Percentiles rank a stretch among this genome's conserved stretches.
Evolutionary conservation across 2,113 vertebrate species (phyloP).

Genomic region (Chauna torquata): DNA sequence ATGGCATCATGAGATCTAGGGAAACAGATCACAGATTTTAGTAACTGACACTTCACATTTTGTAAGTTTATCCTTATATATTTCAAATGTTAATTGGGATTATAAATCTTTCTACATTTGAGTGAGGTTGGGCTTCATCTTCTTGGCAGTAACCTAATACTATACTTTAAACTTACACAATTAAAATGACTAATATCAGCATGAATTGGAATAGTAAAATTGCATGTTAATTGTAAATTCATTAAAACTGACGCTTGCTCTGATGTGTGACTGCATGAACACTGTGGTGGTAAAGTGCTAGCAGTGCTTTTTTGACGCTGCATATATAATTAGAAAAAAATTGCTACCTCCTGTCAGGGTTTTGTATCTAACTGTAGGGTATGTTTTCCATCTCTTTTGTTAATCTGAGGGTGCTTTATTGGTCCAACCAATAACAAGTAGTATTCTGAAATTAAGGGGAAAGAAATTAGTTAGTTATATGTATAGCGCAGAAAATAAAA

Average conservation of each 20-base stretch:
- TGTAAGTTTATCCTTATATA: conserved; percentile 49
- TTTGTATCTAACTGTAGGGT: conserved; percentile 49
- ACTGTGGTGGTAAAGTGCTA: conserved; percentile 59
- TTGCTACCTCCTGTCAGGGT: conserved; percentile 53
- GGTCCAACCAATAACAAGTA: not conserved
- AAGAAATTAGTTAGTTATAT: not conserved
- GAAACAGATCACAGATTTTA: conserved; percentile 62
- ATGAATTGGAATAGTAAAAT: conserved; percentile 50
- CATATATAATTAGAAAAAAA: conserved; percentile 69
- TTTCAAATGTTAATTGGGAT: conserved; percentile 71
- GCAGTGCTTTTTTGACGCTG: conserved; percentile 60
- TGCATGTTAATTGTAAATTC: conserved; percentile 73
- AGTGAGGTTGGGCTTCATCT: conserved; percentile 7
- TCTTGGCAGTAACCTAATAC: conserved; percentile 21
- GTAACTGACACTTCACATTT: conserved; percentile 60
- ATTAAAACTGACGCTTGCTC: conserved; percentile 64
- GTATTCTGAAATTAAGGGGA: not conserved
- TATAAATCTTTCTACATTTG: conserved; percentile 53
- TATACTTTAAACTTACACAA: conserved; percentile 38
- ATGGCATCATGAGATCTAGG: conserved; percentile 37
- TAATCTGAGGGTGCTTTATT: conserved; percentile 24
- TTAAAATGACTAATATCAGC: conserved; percentile 54
- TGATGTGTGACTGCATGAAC: conserved; percentile 63
- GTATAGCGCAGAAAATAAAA: not conserved
- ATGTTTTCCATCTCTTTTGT: conserved; percentile 36